phyloP scores from a whole-genome alignment of 2,888 invertebrate genomes.

The Hydriomena furcata region DNA sequence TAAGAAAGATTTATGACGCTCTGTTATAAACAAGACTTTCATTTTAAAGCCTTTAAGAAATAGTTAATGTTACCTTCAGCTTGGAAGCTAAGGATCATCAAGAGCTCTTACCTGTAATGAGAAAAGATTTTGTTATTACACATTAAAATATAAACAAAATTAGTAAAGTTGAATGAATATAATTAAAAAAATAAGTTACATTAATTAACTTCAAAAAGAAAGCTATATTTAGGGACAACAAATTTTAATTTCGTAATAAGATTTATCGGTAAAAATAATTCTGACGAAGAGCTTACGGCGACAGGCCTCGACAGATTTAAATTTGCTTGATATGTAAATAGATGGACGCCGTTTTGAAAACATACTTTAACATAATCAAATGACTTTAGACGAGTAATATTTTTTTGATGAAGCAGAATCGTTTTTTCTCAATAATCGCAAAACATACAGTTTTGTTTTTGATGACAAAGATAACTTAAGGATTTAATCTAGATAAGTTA shows the following conservation, averaged over 20 bases:
- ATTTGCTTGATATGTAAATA: constrained; percentile 66
- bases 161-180: neutral
- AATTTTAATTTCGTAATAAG: constrained; percentile 42
- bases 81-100: constrained; percentile 16
- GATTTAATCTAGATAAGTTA: too few species aligned
- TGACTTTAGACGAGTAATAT: too few species aligned
- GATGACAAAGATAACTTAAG: too few species aligned
- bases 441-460: too few species aligned
- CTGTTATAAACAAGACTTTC: constrained; percentile 40
- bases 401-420: too few species aligned
- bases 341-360: constrained; percentile 55
- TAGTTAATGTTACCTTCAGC: constrained; percentile 42
- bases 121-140: constrained; percentile 23
- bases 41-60: constrained; percentile 35
- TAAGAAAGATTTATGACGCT: constrained; percentile 36
- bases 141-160: constrained; percentile 1
- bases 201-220: constrained; percentile 42
- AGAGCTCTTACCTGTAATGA: constrained; percentile 49
- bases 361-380: constrained; percentile 67
- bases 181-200: constrained; percentile 18
- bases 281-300: constrained; percentile 45
- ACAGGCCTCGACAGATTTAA: constrained; percentile 40
- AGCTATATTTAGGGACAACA: constrained; percentile 34
- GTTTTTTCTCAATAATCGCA: too few species aligned
- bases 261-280: constrained; percentile 47